Percentiles rank a stretch among this genome's conserved stretches.
Conservation (phyloP, 2,888 invertebrate species). For the Zygaena filipendulae region DNA sequence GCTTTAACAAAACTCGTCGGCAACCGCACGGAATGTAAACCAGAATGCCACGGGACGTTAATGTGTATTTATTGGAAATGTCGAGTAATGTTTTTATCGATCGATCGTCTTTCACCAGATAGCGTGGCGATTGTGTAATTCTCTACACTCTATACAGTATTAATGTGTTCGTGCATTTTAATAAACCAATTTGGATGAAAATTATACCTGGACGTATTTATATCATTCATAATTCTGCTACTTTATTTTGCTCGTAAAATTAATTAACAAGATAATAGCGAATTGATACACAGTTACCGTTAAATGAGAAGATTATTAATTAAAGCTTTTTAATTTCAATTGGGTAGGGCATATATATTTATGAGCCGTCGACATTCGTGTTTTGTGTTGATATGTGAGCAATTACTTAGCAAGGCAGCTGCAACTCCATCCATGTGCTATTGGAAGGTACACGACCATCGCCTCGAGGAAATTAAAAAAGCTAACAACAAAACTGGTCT, state of each 20-base stretch:
- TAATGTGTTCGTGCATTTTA: too few relatives aligned
- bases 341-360: too few relatives aligned
- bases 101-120: constrained; percentile 44
- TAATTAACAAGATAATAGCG: constrained; percentile 15
- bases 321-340: constrained; percentile 14
- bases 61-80: constrained; percentile 67
- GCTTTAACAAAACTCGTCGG: constrained; percentile 65
- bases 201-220: too few relatives aligned
- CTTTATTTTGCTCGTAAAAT: constrained; percentile 22
- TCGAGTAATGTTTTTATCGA: constrained; percentile 66
- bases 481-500: constrained; percentile 22
- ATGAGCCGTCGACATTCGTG: constrained; percentile 11
- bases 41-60: constrained; percentile 63
- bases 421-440: constrained; percentile 16
- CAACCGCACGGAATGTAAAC: constrained; percentile 65
- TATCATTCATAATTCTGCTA: constrained; percentile 14
- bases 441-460: constrained; percentile 23
- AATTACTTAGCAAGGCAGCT: constrained; percentile 31
- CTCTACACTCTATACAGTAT: constrained; percentile 26
- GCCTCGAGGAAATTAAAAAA: constrained; percentile 37
- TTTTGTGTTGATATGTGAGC: constrained; percentile 32
- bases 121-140: constrained; percentile 45
- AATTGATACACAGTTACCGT: not conserved
- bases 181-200: too few relatives aligned
- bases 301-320: constrained; percentile 1